phyloP scores from a whole-genome alignment of 2,113 vertebrate genomes.

The Hippocampus mohnikei region DNA sequence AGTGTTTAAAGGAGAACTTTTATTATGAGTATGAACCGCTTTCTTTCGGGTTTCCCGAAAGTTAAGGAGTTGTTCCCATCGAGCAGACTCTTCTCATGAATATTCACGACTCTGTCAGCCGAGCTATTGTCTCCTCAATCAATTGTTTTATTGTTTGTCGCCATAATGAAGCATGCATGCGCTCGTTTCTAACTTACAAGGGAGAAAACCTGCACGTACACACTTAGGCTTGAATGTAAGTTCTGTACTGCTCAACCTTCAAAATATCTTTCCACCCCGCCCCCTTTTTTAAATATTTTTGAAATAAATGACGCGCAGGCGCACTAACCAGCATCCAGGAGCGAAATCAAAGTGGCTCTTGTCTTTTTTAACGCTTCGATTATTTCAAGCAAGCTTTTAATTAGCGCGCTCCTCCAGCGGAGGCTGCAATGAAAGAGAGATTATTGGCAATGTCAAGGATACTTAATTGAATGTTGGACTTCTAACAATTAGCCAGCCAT shows the following conservation, averaged over 20 bases:
- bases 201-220: not conserved
- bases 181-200: not conserved
- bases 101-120: conserved; percentile 41
- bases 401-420: conserved; percentile 68
- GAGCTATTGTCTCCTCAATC: conserved; percentile 49
- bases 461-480: conserved; percentile 78
- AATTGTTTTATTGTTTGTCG: conserved; percentile 50
- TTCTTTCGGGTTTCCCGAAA: not conserved
- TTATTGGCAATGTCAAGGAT: conserved; percentile 79
- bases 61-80: conserved; percentile 37
- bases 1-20: not conserved
- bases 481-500: conserved; percentile 72
- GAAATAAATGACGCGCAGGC: not conserved
- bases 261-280: conserved; percentile 11
- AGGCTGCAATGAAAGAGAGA: conserved; percentile 73
- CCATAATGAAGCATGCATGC: conserved; percentile 11
- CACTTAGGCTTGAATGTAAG: conserved; percentile 34
- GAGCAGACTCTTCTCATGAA: conserved; percentile 58
- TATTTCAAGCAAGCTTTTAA: conserved; percentile 75
- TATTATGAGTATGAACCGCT: not conserved
- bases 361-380: conserved; percentile 70
- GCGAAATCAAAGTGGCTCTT: conserved; percentile 62
- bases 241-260: conserved; percentile 34
- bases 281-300: not conserved
- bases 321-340: conserved; percentile 42